phyloP scores from a whole-genome alignment of 2,888 invertebrate species.

The Lamellibrachia columna region DNA sequence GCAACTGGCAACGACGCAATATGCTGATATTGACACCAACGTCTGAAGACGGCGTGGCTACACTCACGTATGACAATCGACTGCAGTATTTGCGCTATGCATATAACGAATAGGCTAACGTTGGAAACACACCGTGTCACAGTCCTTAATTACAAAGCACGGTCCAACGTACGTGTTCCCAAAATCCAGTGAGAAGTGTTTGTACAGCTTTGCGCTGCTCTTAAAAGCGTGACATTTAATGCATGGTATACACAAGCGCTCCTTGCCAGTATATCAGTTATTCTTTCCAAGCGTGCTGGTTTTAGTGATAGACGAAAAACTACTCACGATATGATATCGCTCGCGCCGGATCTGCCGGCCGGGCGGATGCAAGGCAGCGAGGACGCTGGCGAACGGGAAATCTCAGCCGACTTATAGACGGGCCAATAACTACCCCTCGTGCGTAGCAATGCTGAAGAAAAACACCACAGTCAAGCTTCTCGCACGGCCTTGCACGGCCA shows the following conservation, averaged over 20 bases:
- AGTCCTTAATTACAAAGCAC: neutral
- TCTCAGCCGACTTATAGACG: neutral
- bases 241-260: neutral
- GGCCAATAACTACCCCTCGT: neutral
- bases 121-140: neutral
- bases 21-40: neutral
- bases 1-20: neutral
- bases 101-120: neutral
- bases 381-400: neutral
- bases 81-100: neutral
- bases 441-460: neutral
- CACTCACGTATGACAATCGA: neutral
- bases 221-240: neutral
- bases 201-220: neutral
- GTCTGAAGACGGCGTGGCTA: neutral
- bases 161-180: neutral
- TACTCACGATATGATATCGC: conserved; percentile 12
- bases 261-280: neutral
- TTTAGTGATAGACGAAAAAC: neutral
- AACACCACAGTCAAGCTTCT: neutral
- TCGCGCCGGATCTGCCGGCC: neutral
- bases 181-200: neutral
- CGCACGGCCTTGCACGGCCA: neutral
- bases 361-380: neutral
- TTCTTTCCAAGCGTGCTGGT: neutral